Evolutionary conservation across 2,888 invertebrate species (phyloP), one percentile per base, ranked within the genome.

Genomic region (Drosophila austrosaltans): DNA sequence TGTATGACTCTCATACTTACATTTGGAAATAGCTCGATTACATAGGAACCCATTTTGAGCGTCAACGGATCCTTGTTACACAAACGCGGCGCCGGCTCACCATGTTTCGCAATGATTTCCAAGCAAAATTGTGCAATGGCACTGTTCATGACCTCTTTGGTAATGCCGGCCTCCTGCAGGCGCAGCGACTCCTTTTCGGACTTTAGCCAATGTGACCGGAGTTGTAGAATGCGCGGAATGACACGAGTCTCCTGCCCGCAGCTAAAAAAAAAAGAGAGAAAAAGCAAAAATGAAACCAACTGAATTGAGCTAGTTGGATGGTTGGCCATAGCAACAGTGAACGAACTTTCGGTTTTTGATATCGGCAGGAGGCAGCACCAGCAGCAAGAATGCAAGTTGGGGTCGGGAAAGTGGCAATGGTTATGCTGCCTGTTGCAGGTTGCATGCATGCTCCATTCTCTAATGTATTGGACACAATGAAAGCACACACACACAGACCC

Each of bases 61-160:
- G 98, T 98, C 81, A 99, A 95, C 62, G 99, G 99, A 93, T 99
- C 99, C 93, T 99, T 99, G 94, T 99, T 99, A 94, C 99, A 99
- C 76, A 99, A 95, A 62, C 98, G 94, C 72, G 97, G 95, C 63
- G 99, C 99, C 32, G 98, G 96, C 89, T 98, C 98, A 53, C 99
- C 99, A 93, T 99, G 99, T 81, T 96, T 96, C 70, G 97, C 98
- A 87, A 99, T 98, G 90, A 98, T 97, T 93, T 99, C 98, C 77
- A 99, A 93, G 90, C 98, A 98, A 93, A 99, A 99, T 56, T 99
- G 97, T 42, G 98, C 97, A 87, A 99, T 97, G 65, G 99, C 99
- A 89, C 97, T 96, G 93, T 99, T 98, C 91, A 99, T 94, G 82
- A 98, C 97, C 91, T 97, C 95, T 92, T 97, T 97, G 66, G 96